Evolutionary conservation across 1,140 invertebrate genomes (phyloP).

Genomic region (Formica selysi): DNA sequence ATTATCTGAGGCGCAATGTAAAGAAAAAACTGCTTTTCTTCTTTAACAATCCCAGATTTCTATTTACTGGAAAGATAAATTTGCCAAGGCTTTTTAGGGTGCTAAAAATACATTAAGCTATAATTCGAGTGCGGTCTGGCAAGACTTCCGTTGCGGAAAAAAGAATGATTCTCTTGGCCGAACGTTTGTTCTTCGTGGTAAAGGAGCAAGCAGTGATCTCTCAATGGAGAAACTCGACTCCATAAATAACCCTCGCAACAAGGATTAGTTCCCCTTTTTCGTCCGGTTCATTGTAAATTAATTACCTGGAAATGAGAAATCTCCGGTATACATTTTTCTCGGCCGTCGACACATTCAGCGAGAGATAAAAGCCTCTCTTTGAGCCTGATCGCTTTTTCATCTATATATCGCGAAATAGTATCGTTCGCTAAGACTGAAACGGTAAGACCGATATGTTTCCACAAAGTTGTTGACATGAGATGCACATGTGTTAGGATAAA

Average conservation of each 20-base stretch:
- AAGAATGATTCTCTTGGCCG: constrained; percentile 23
- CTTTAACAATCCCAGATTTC: background rate
- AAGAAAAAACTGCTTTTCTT: background rate
- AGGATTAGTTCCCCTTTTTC: constrained; percentile 79
- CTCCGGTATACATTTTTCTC: constrained; percentile 82
- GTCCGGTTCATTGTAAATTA: constrained; percentile 87
- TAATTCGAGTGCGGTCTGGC: constrained; percentile 30
- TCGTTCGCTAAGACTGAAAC: background rate
- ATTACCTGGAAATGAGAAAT: constrained; percentile 87
- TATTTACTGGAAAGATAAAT: constrained; percentile 12
- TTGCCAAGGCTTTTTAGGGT: background rate
- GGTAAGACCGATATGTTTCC: background rate
- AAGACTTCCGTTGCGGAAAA: constrained; percentile 30
- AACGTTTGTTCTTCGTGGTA: constrained; percentile 66
- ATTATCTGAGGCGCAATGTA: background rate
- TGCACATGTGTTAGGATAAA: constrained; percentile 50
- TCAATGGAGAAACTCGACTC: constrained; percentile 77
- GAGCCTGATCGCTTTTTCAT: constrained; percentile 60
- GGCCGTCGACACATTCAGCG: constrained; percentile 76
- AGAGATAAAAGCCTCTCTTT: constrained; percentile 83
- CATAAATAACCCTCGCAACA: constrained; percentile 82
- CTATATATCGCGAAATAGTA: background rate
- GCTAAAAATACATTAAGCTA: constrained; percentile 24
- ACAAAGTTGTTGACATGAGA: constrained; percentile 5
- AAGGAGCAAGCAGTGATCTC: constrained; percentile 65